A percentile compares a stretch with the other conserved stretches of the same genome.
Evolutionary conservation across 1,140 invertebrate species (phyloP).

Genomic region (Panulirus ornatus): DNA sequence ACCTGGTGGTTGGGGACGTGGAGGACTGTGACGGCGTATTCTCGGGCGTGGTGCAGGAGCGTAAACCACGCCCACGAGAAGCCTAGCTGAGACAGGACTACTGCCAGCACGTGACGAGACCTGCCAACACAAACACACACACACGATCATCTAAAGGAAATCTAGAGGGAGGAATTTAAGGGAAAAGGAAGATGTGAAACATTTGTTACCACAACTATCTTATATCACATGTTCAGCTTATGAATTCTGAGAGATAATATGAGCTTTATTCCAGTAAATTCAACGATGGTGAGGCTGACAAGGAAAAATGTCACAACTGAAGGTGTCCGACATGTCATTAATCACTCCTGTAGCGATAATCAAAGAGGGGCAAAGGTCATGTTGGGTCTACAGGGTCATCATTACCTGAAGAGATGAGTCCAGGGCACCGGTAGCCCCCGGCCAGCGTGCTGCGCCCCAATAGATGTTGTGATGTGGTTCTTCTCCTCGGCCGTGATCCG

Average conservation of each 20-base stretch:
- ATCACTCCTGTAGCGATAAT: too few relatives aligned
- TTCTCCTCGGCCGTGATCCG: conserved; percentile 89
- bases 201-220: too few relatives aligned
- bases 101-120: conserved; percentile 64
- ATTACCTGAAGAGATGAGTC: conserved; percentile 65
- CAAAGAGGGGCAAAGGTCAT: too few relatives aligned
- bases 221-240: too few relatives aligned
- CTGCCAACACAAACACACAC: conserved; percentile 27
- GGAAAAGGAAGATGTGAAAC: too few relatives aligned
- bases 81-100: conserved; percentile 57
- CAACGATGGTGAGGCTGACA: too few relatives aligned
- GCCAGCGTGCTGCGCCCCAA: conserved; percentile 66
- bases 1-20: conserved; percentile 69
- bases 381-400: too few relatives aligned
- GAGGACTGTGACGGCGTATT: conserved; percentile 67
- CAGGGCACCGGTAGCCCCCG: conserved; percentile 69
- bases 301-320: too few relatives aligned
- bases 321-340: background rate
- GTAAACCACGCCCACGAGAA: conserved; percentile 73
- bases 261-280: too few relatives aligned
- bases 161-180: too few relatives aligned
- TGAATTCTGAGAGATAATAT: too few relatives aligned
- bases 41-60: conserved; percentile 64
- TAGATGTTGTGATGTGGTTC: conserved; percentile 66
- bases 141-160: too few relatives aligned